Evolutionary conservation across 2,797 vertebrate genomes (phyloP), one percentile per base, ranked within the genome.

Genomic region (Peromyscus aztecus): DNA sequence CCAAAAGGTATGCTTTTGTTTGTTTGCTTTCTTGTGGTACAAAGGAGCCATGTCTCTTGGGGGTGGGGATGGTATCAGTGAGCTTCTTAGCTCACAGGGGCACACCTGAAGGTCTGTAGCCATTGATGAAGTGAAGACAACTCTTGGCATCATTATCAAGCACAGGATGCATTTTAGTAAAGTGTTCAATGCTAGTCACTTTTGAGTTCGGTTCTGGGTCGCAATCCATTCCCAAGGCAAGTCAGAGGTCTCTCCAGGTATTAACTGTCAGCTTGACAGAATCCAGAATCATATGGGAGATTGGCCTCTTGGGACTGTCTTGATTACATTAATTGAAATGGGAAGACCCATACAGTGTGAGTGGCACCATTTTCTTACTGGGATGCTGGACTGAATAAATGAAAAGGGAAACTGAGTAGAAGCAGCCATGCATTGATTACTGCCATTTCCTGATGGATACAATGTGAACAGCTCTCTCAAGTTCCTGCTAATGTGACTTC

Each of bases 181-280:
- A 43, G 1, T 11, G 37, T 76, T 55, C 13, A 65, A 12, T 29
- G 57, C 57, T 21, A 71, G 55, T 40, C 14, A 52, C 24, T 92
- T 73, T 80, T 77, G 57, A 77, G 34, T 75, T 69, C 75, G 85
- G 24, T 76, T 95, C 52, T 92, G 87, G n/a, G 63, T n/a, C 14
- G 31, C 71, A 43, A 11, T 91, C 27, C 29, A 77, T 17, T 73
- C 65, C 89, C 23, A 77, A 91, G 34, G 63, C 9, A 27, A 2
- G 17, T 11, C 5, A 46, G 73, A 40, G 31, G 17, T 49, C n/a
- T 19, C 46, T 40, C 24, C 5, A 89, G 46, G 84, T 29, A 34
- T 52, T n/a, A 69, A n/a, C 21, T 27, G 46, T 52, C 76, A 86
- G 27, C 21, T 27, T 52, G 65, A n/a, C 59, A 55, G 43, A 69